Percentiles rank a stretch among this genome's conserved stretches.
These are phyloP conservation scores for Hypothenemus hampei DNA, from an alignment of 1,140 invertebrate species.

Conservation along the genomic window DNA sequence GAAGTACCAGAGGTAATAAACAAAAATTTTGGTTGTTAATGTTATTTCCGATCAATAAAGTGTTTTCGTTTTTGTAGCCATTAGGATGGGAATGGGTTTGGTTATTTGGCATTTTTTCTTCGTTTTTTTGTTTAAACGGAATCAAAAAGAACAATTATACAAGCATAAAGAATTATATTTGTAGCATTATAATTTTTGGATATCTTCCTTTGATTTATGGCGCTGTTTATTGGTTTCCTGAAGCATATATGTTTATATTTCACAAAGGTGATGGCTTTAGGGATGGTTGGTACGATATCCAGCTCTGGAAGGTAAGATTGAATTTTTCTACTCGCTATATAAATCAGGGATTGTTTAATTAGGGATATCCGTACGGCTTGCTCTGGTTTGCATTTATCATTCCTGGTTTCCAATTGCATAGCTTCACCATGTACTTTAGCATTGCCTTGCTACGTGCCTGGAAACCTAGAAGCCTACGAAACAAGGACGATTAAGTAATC, in stretches of 20 bases:
- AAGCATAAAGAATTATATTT: conserved; percentile 76
- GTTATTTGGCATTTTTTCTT: conserved; percentile 79
- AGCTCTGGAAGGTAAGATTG: conserved; percentile 8
- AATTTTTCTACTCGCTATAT: not conserved
- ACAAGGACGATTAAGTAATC: conserved; percentile 11
- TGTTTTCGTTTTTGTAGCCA: conserved; percentile 54
- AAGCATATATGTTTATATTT: conserved; percentile 79
- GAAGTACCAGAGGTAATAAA: conserved; percentile 77
- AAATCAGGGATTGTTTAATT: not conserved
- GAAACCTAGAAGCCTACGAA: conserved; percentile 65
- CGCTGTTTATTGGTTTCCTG: conserved; percentile 73
- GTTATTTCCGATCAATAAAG: not conserved
- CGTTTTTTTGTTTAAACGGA: conserved; percentile 80
- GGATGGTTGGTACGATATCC: not conserved
- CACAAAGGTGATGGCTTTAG: conserved; percentile 51
- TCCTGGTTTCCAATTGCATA: conserved; percentile 84
- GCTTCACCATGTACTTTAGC: conserved; percentile 85
- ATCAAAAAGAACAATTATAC: conserved; percentile 76
- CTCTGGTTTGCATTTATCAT: conserved; percentile 92
- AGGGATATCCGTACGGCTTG: conserved; percentile 87
- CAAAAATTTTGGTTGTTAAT: not conserved
- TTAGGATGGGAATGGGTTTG: conserved; percentile 93
- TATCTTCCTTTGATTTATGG: conserved; percentile 79
- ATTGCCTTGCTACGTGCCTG: conserved; percentile 81
- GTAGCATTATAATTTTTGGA: conserved; percentile 73